These are phyloP conservation scores for Atherinosoma microstoma DNA, from an alignment of 2,797 vertebrate genomes.

Conservation along the genomic window DNA sequence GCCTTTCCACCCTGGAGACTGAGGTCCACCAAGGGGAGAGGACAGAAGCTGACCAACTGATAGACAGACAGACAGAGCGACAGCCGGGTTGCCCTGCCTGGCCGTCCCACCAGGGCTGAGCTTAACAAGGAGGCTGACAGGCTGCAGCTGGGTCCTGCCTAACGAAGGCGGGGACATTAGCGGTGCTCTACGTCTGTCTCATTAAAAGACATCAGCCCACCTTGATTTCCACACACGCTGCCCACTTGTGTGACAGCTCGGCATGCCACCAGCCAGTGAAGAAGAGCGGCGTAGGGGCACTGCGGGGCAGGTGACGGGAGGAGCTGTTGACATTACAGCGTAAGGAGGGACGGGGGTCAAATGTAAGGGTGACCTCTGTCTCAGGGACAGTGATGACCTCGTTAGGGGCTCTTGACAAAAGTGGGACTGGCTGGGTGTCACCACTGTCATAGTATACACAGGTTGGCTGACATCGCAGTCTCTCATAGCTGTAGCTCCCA, in stretches of 20 bases:
- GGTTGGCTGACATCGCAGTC: constrained; percentile 75
- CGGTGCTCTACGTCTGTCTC: constrained; percentile 97
- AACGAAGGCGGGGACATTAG: constrained; percentile 95
- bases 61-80: constrained; percentile 86
- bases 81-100: constrained; percentile 66
- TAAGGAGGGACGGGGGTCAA: constrained; percentile 84
- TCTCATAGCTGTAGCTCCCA: constrained; percentile 62
- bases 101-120: constrained; percentile 76
- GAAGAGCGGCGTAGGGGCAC: constrained; percentile 77
- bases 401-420: constrained; percentile 84
- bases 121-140: constrained; percentile 91
- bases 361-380: constrained; percentile 85
- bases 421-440: constrained; percentile 77
- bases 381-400: constrained; percentile 84
- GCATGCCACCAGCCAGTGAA: constrained; percentile 85
- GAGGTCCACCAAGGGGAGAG: constrained; percentile 87
- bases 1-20: constrained; percentile 87
- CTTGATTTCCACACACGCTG: constrained; percentile 91
- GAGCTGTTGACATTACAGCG: constrained; percentile 81
- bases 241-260: constrained; percentile 93
- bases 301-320: constrained; percentile 81
- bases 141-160: constrained; percentile 95
- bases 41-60: constrained; percentile 89
- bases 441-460: constrained; percentile 78
- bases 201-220: constrained; percentile 99